Evolutionary conservation across 92 coral and sea anemone genomes (phyloP).

Genomic region (Epizoanthus scotinus): DNA sequence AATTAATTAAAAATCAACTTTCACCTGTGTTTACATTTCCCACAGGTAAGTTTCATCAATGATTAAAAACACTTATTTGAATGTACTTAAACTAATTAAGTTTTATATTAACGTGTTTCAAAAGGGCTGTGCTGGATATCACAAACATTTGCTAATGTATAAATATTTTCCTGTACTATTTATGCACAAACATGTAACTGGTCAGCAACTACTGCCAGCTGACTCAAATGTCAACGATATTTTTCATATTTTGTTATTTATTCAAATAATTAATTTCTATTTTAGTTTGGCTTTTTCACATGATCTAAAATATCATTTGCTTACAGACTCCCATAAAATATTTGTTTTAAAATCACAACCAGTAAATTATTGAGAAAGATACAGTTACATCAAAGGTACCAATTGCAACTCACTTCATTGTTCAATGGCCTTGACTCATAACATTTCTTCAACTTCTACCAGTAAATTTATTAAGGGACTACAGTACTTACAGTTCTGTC

Average conservation of each 20-base stretch:
- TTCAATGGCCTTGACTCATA: too few relatives aligned
- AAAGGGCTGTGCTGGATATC: neutral
- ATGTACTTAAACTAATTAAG: conserved; percentile 38
- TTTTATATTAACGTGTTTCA: conserved; percentile 2
- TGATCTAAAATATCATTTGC: too few relatives aligned
- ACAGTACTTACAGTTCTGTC: neutral
- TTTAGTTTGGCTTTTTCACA: too few relatives aligned
- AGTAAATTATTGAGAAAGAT: too few relatives aligned
- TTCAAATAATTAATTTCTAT: neutral
- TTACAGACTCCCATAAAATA: too few relatives aligned
- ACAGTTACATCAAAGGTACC: too few relatives aligned
- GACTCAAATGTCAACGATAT: neutral
- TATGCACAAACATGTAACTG: too few relatives aligned
- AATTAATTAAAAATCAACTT: conserved; percentile 33
- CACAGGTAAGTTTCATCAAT: conserved; percentile 36
- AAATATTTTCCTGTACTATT: too few relatives aligned
- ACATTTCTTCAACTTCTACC: too few relatives aligned
- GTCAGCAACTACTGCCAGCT: neutral
- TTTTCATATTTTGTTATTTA: neutral
- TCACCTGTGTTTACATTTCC: conserved; percentile 26
- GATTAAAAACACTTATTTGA: conserved; percentile 13
- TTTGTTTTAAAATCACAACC: too few relatives aligned
- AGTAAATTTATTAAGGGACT: too few relatives aligned
- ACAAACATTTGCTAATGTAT: neutral
- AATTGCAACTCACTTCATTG: too few relatives aligned